A percentile compares a stretch with the other conserved stretches of the same genome.
phyloP scores from a whole-genome alignment of 2,888 invertebrate genomes.

The Diogma glabrata region DNA sequence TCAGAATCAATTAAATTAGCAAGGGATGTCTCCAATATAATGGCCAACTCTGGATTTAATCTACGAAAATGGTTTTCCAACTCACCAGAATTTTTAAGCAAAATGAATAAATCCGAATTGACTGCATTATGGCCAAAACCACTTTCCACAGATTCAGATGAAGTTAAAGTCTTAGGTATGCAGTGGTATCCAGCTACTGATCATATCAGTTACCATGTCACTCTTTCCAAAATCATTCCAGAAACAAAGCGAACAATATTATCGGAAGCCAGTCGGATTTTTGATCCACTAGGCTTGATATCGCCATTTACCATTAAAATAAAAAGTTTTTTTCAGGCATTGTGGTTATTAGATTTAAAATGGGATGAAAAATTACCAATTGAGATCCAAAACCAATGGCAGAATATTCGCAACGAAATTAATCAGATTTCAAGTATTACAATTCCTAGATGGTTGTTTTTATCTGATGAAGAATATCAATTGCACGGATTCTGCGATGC shows the following conservation, averaged over 20 bases:
- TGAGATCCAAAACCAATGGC: neutral
- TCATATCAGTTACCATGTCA: too few relatives aligned
- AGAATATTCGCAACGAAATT: neutral
- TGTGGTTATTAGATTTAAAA: neutral
- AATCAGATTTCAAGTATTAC: neutral
- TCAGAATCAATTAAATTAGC: neutral
- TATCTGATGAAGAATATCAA: neutral
- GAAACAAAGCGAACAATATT: neutral
- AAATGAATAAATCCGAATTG: too few relatives aligned
- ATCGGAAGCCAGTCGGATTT: neutral
- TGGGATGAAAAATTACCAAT: neutral
- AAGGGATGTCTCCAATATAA: neutral
- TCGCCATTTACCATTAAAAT: neutral
- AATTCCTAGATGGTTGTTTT: neutral
- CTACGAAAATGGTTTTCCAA: neutral
- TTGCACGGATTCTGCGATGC: neutral
- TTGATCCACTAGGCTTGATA: too few relatives aligned
- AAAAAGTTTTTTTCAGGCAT: neutral
- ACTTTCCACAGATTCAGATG: neutral
- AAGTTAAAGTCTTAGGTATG: neutral
- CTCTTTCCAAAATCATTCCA: neutral
- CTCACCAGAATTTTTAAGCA: too few relatives aligned
- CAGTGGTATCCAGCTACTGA: neutral
- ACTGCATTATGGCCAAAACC: neutral
- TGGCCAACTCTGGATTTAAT: neutral